Percentiles rank a stretch among this genome's conserved stretches.
Conservation (phyloP, 2,797 vertebrate species). For the Brachyalestes nurse region DNA sequence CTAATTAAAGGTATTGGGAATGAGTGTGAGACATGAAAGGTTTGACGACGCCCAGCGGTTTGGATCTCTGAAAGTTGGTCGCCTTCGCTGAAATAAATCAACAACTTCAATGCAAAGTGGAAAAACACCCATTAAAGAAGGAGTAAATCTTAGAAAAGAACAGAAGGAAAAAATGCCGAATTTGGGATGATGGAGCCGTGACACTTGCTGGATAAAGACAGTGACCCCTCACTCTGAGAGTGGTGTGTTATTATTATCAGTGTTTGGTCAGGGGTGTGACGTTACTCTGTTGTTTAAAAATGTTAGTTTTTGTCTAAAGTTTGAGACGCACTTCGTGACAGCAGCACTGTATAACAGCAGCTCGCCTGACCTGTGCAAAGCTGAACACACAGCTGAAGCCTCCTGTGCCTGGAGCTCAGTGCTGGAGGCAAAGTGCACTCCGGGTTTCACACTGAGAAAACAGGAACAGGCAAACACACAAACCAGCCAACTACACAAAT, state of each 20-base stretch:
- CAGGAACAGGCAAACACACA: neutral
- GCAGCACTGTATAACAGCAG: neutral
- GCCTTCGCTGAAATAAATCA: constrained; percentile 30
- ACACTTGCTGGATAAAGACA: too few relatives aligned
- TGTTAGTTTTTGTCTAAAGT: neutral
- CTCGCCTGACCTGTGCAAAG: neutral
- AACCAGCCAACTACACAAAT: too few relatives aligned
- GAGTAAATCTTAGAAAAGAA: neutral
- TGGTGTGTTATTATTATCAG: too few relatives aligned
- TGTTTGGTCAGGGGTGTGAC: too few relatives aligned
- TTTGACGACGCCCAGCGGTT: constrained; percentile 36
- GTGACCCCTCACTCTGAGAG: too few relatives aligned
- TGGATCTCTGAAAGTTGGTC: constrained; percentile 36
- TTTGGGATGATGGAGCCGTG: neutral
- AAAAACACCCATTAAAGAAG: neutral
- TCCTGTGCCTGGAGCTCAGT: constrained; percentile 26
- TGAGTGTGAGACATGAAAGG: constrained; percentile 92
- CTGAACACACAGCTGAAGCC: constrained; percentile 53
- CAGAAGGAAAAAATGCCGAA: neutral
- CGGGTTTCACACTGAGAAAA: constrained; percentile 15
- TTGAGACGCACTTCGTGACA: neutral
- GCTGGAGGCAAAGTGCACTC: constrained; percentile 27
- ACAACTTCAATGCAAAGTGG: constrained; percentile 12
- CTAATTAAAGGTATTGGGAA: constrained; percentile 96
- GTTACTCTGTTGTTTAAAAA: neutral